Evolutionary conservation across 1,140 invertebrate genomes (phyloP).

Genomic region (Sminthurinus signatus): DNA sequence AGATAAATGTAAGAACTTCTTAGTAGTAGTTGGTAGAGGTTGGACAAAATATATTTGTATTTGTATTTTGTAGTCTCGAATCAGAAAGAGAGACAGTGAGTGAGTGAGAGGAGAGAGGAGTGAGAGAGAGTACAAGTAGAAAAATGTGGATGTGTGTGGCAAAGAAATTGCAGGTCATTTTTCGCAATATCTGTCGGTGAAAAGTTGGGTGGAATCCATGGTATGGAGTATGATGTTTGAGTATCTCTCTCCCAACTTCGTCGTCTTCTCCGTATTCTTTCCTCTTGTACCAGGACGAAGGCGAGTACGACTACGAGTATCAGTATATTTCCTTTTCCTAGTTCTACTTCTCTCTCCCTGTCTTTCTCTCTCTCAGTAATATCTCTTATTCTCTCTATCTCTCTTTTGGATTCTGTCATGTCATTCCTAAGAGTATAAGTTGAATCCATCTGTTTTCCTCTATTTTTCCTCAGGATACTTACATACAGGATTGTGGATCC

Average conservation of each 20-base stretch:
- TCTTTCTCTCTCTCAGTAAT: background rate
- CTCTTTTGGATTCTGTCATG: no score
- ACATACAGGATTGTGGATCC: no score
- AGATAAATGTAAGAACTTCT: no score
- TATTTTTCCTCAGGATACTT: no score
- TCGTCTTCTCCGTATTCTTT: constrained; percentile 8
- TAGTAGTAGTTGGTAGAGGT: no score
- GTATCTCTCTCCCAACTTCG: constrained; percentile 7
- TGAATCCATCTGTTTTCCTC: no score
- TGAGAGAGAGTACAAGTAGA: background rate
- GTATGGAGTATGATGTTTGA: constrained; percentile 2
- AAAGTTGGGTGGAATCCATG: constrained; percentile 19
- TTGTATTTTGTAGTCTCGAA: no score
- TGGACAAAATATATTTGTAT: no score
- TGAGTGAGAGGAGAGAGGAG: background rate
- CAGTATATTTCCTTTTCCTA: no score
- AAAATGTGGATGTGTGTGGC: constrained; percentile 25
- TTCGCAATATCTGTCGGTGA: constrained; percentile 29
- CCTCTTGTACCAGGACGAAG: background rate
- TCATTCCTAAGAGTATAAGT: no score
- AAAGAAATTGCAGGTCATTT: constrained; percentile 30
- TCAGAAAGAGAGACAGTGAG: no score
- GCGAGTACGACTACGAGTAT: no score
- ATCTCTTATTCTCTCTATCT: background rate
- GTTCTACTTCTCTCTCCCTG: background rate